These are phyloP conservation scores for Phrynocephalus versicolor DNA, from an alignment of 2,113 vertebrate species.

Conservation along the genomic window DNA sequence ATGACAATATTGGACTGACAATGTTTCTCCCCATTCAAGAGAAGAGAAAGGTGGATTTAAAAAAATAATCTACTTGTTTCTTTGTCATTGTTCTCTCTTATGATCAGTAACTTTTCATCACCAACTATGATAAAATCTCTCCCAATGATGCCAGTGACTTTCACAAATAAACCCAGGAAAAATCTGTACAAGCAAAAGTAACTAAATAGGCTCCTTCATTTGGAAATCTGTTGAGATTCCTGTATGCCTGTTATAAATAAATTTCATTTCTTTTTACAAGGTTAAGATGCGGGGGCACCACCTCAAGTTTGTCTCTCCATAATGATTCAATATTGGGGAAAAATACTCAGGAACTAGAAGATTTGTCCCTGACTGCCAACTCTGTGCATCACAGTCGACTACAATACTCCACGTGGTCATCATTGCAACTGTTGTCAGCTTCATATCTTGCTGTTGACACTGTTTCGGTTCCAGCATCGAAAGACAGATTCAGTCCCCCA, in stretches of 20 bases:
- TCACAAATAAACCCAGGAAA: neutral
- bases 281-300: neutral
- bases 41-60: neutral
- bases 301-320: neutral
- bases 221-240: neutral
- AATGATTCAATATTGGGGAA: neutral
- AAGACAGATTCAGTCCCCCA: constrained; percentile 58
- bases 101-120: neutral
- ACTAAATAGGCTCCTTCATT: neutral
- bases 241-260: neutral
- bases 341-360: neutral
- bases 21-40: neutral
- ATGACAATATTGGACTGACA: neutral
- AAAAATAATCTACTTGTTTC: constrained; percentile 8
- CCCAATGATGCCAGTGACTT: neutral
- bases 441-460: constrained; percentile 34
- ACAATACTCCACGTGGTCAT: constrained; percentile 60
- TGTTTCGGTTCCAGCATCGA: constrained; percentile 50
- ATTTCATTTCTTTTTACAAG: neutral
- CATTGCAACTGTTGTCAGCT: neutral
- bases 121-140: neutral
- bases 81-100: constrained; percentile 10
- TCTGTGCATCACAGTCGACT: constrained; percentile 67
- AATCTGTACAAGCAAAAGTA: neutral
- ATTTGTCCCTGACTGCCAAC: neutral